Evolutionary conservation across 2,888 invertebrate genomes (phyloP).

Genomic region (Heliconius ethilla): DNA sequence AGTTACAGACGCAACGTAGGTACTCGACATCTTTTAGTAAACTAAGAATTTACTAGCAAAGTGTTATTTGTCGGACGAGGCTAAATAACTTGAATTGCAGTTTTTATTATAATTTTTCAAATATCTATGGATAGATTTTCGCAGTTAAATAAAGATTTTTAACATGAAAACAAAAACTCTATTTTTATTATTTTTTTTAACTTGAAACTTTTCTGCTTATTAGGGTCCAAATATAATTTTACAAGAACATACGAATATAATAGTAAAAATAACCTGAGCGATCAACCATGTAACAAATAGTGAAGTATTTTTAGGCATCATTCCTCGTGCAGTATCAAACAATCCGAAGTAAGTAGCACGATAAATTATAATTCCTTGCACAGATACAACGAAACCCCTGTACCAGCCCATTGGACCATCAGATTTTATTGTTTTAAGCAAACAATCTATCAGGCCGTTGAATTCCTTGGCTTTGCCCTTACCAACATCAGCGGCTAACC

Average conservation of each 20-base stretch:
- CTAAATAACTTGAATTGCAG: too few species aligned
- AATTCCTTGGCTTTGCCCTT: slow-evolving; percentile 85
- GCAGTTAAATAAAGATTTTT: not conserved
- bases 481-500: slow-evolving; percentile 90
- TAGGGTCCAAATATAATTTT: not conserved
- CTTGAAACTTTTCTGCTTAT: not conserved
- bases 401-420: slow-evolving; percentile 93
- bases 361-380: slow-evolving; percentile 97
- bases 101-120: too few species aligned
- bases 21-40: too few species aligned
- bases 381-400: slow-evolving; percentile 95
- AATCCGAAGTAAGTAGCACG: slow-evolving; percentile 97
- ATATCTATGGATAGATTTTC: too few species aligned
- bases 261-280: slow-evolving; percentile 83
- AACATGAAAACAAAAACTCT: not conserved
- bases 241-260: not conserved
- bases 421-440: slow-evolving; percentile 89
- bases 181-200: not conserved
- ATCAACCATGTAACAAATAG: slow-evolving; percentile 94
- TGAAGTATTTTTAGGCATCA: slow-evolving; percentile 94
- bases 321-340: slow-evolving; percentile 95
- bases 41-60: too few species aligned
- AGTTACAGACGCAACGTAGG: too few species aligned
- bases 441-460: slow-evolving; percentile 91
- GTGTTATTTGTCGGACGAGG: too few species aligned